Conservation (phyloP, 2,113 vertebrate species). For the Okapia johnstoni region DNA sequence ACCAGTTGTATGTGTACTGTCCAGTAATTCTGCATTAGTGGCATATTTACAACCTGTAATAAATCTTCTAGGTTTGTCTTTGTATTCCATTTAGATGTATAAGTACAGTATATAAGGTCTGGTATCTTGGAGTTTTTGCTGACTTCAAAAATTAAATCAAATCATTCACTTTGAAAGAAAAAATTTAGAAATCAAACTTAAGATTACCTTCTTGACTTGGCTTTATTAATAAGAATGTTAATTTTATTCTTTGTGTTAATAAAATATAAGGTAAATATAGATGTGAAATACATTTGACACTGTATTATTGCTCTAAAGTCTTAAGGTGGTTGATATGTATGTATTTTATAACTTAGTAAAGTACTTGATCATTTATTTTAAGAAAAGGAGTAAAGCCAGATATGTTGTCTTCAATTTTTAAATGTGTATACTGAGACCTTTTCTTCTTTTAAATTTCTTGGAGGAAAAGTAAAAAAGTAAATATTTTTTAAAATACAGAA, state of each 20-base stretch:
- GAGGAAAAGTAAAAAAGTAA: not conserved
- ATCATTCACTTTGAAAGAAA: conserved; percentile 75
- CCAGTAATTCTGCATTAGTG: conserved; percentile 88
- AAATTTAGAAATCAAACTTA: conserved; percentile 77
- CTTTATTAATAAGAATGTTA: conserved; percentile 76
- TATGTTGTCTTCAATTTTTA: conserved; percentile 24
- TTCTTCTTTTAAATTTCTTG: conserved; percentile 55
- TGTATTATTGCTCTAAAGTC: conserved; percentile 9
- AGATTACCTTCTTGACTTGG: conserved; percentile 70
- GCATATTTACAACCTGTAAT: conserved; percentile 86
- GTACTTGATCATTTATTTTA: conserved; percentile 33
- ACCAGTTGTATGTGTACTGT: conserved; percentile 83
- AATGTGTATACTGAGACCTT: conserved; percentile 19
- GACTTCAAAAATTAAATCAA: conserved; percentile 82
- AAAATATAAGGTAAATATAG: conserved; percentile 40
- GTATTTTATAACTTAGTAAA: conserved; percentile 41
- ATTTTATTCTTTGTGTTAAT: conserved; percentile 58
- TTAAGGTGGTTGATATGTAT: conserved; percentile 18
- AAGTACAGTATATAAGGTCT: conserved; percentile 74
- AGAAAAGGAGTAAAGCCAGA: conserved; percentile 5
- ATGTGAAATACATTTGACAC: conserved; percentile 49
- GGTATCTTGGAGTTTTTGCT: conserved; percentile 83
- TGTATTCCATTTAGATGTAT: conserved; percentile 84
- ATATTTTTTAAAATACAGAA: conserved; percentile 19
- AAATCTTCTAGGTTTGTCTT: conserved; percentile 86